phyloP scores from a whole-genome alignment of 2,888 invertebrate species.

The Drosophila buzzatii region DNA sequence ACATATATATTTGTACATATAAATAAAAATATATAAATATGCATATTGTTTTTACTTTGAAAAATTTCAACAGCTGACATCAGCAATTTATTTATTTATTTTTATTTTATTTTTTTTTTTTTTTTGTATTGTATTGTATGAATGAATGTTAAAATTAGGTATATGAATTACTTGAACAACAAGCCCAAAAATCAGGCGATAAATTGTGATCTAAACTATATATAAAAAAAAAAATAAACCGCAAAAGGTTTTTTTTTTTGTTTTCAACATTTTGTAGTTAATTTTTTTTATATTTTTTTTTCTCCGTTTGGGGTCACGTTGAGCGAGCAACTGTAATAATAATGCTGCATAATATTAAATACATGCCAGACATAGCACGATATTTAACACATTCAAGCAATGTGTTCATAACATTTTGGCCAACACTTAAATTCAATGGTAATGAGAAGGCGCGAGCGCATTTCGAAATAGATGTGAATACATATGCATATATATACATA shows the following conservation, averaged over 20 bases:
- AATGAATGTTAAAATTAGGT: constrained; percentile 31
- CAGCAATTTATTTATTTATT: constrained; percentile 14
- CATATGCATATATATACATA: not conserved
- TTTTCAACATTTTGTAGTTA: constrained; percentile 7
- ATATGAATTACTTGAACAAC: constrained; percentile 21
- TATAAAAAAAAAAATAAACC: not conserved
- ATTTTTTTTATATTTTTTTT: not conserved
- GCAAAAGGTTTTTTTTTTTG: constrained; percentile 20
- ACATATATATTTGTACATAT: not conserved
- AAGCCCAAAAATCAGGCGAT: constrained; percentile 35
- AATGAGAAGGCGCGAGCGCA: constrained; percentile 31
- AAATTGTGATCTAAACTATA: constrained; percentile 1
- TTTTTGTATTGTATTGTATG: constrained; percentile 14
- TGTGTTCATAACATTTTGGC: constrained; percentile 13
- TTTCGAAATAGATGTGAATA: constrained; percentile 12
- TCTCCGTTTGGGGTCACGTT: constrained; percentile 29
- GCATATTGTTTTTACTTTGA: constrained; percentile 15
- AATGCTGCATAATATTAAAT: constrained; percentile 33
- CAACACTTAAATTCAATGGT: constrained; percentile 27
- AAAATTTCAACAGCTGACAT: constrained; percentile 36
- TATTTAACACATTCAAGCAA: constrained; percentile 8
- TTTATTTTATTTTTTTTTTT: constrained; percentile 1
- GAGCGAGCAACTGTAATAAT: constrained; percentile 16
- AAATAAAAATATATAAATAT: constrained; percentile 5
- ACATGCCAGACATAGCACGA: constrained; percentile 27